Percentiles rank a stretch among this genome's conserved stretches.
Evolutionary conservation across 1,140 invertebrate species (phyloP).

Genomic region (Atopsyche davidsoni): DNA sequence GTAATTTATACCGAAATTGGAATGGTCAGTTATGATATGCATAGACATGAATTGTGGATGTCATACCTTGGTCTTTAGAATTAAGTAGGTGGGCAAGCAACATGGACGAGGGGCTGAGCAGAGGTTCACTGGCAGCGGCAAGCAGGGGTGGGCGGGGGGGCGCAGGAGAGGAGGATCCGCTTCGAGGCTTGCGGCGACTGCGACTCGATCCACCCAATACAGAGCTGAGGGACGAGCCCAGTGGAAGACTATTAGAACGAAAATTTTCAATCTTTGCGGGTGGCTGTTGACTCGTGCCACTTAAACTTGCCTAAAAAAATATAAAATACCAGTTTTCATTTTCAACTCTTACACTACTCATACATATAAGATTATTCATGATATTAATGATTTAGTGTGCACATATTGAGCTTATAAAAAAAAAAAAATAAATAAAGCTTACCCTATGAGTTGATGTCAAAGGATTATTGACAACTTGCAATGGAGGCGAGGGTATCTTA

Average conservation of each 20-base stretch:
- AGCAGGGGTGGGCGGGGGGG: slow-evolving; percentile 40
- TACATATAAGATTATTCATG: slow-evolving; percentile 4
- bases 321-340: not conserved
- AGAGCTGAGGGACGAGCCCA: slow-evolving; percentile 41
- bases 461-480: slow-evolving; percentile 16
- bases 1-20: too few species aligned
- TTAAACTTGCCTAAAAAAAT: not conserved
- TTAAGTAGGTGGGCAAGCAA: slow-evolving; percentile 44
- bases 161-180: slow-evolving; percentile 29
- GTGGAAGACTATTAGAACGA: slow-evolving; percentile 52
- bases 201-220: slow-evolving; percentile 9
- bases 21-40: too few species aligned
- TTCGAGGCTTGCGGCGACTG: slow-evolving; percentile 10
- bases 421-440: slow-evolving; percentile 6
- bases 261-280: slow-evolving; percentile 42
- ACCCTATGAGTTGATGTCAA: slow-evolving; percentile 11
- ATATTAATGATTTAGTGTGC: not conserved
- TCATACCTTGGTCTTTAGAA: slow-evolving; percentile 26
- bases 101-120: slow-evolving; percentile 44
- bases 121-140: slow-evolving; percentile 44
- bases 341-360: slow-evolving; percentile 2
- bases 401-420: slow-evolving; percentile 7
- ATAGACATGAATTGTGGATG: not conserved
- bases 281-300: slow-evolving; percentile 15
- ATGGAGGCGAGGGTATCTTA: slow-evolving; percentile 28